These are phyloP conservation scores for Stegastes partitus DNA, from an alignment of 2,113 vertebrate species.

Conservation along the genomic window DNA sequence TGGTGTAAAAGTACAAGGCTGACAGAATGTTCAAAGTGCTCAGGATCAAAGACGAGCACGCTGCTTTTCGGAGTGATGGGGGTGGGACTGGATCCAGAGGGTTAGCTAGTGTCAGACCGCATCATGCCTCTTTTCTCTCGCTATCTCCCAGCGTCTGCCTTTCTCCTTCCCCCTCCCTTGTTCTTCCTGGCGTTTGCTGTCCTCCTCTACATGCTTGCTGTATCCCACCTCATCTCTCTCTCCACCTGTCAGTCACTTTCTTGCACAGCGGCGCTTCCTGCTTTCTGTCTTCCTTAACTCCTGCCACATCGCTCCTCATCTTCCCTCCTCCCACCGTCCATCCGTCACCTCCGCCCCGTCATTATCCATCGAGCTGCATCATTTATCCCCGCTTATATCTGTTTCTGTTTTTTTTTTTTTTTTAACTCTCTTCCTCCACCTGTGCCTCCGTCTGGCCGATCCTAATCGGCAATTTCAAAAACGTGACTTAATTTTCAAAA, in stretches of 20 bases:
- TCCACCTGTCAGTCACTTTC: constrained; percentile 12
- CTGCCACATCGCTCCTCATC: constrained; percentile 7
- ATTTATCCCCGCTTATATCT: constrained; percentile 5
- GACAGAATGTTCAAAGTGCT: constrained; percentile 84
- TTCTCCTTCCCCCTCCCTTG: constrained; percentile 14
- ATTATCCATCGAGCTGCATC: constrained; percentile 44
- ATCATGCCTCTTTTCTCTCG: constrained; percentile 51
- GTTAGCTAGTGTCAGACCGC: constrained; percentile 68
- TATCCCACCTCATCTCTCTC: constrained; percentile 30
- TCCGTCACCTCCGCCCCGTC: constrained; percentile 31
- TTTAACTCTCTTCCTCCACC: not conserved
- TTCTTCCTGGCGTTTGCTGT: constrained; percentile 32
- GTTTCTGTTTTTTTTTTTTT: not conserved
- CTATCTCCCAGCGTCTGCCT: constrained; percentile 38
- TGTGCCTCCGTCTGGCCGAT: constrained; percentile 23
- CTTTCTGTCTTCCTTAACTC: constrained; percentile 12
- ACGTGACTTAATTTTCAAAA: constrained; percentile 61
- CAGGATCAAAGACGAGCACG: constrained; percentile 80
- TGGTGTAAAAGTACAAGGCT: constrained; percentile 73
- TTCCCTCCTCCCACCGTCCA: not conserved
- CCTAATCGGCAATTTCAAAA: constrained; percentile 63
- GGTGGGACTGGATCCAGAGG: constrained; percentile 71
- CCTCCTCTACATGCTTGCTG: constrained; percentile 34
- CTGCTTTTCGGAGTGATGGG: constrained; percentile 69
- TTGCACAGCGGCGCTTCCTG: not conserved